These are phyloP conservation scores for Eurystomus gularis DNA, from an alignment of 2,113 vertebrate genomes.

Conservation along the genomic window DNA sequence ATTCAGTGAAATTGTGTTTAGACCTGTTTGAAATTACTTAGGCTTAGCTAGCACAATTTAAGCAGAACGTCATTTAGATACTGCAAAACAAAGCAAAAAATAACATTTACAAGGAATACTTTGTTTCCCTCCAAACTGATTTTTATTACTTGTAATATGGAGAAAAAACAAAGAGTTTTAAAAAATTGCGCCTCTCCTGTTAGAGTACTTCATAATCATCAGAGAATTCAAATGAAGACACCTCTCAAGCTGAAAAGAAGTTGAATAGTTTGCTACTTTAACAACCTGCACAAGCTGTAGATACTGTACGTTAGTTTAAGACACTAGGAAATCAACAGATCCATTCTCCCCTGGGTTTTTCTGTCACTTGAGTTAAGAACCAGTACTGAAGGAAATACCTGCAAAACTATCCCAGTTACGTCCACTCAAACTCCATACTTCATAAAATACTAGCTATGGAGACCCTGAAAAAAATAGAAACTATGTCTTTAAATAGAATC, in stretches of 20 bases:
- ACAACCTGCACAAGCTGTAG: slow-evolving; percentile 32
- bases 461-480: slow-evolving; percentile 13
- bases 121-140: slow-evolving; percentile 57
- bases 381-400: slow-evolving; percentile 39
- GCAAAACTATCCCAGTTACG: slow-evolving; percentile 42
- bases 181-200: background rate
- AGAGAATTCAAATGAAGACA: slow-evolving; percentile 15
- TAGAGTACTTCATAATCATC: slow-evolving; percentile 23
- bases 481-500: slow-evolving; percentile 33
- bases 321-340: slow-evolving; percentile 37
- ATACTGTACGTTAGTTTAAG: slow-evolving; percentile 35
- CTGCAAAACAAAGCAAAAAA: slow-evolving; percentile 54
- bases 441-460: slow-evolving; percentile 37
- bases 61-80: slow-evolving; percentile 54
- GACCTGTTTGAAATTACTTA: slow-evolving; percentile 49
- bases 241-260: slow-evolving; percentile 25
- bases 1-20: slow-evolving; percentile 34
- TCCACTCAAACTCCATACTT: slow-evolving; percentile 36
- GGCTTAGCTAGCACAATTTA: slow-evolving; percentile 26
- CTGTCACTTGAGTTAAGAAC: slow-evolving; percentile 32
- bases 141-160: slow-evolving; percentile 55
- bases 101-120: slow-evolving; percentile 54
- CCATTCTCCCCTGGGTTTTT: slow-evolving; percentile 9
- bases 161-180: background rate
- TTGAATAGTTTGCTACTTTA: slow-evolving; percentile 6